Percentiles rank a stretch among this genome's conserved stretches.
These are phyloP conservation scores for Bicyclus anynana DNA, from an alignment of 1,140 invertebrate genomes.

Conservation along the genomic window DNA sequence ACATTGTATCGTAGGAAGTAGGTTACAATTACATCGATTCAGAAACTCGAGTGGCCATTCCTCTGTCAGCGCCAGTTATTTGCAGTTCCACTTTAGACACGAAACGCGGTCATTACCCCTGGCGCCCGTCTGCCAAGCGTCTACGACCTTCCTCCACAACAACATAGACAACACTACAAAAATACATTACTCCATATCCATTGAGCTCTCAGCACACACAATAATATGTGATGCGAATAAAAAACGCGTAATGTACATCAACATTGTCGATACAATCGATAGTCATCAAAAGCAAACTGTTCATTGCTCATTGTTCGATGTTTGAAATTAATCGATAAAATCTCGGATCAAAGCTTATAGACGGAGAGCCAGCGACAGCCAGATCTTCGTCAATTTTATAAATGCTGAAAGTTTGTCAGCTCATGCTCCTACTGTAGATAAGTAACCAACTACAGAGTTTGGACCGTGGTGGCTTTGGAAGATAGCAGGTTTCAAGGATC, in stretches of 20 bases:
- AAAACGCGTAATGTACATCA: constrained; percentile 11
- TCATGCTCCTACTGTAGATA: too few species aligned
- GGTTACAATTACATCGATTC: constrained; percentile 20
- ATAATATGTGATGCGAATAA: not conserved
- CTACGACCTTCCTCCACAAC: constrained; percentile 37
- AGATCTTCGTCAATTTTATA: too few species aligned
- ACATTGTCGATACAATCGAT: not conserved
- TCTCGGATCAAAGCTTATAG: constrained; percentile 27
- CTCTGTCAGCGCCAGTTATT: constrained; percentile 17
- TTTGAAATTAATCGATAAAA: constrained; percentile 28
- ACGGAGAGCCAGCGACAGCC: too few species aligned
- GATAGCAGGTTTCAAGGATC: too few species aligned
- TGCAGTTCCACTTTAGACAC: constrained; percentile 19
- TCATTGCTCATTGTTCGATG: not conserved
- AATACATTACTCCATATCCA: constrained; percentile 30
- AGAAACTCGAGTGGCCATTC: constrained; percentile 12
- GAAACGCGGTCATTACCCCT: constrained; percentile 21
- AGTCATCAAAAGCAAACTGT: not conserved
- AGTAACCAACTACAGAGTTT: too few species aligned
- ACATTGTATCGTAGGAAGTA: too few species aligned
- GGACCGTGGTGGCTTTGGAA: too few species aligned
- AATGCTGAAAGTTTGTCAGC: too few species aligned
- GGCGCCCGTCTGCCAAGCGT: constrained; percentile 43
- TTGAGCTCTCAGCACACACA: constrained; percentile 19
- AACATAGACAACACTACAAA: constrained; percentile 11